A percentile compares a stretch with the other conserved stretches of the same genome.
phyloP scores from a whole-genome alignment of 2,113 vertebrate genomes.

The Heterotilapia buettikoferi region DNA sequence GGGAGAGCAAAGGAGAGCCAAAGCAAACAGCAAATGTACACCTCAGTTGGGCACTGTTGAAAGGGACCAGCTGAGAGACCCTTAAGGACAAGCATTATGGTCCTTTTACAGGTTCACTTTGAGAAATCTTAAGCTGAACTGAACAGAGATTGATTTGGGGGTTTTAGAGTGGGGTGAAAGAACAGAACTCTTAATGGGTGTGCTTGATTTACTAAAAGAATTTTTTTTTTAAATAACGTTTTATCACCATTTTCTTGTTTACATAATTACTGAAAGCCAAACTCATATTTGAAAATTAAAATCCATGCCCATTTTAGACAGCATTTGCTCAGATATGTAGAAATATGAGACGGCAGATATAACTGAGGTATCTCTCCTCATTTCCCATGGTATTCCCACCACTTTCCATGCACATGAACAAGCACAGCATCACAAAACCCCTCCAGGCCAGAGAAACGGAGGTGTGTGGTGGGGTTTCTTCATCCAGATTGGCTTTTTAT shows the following conservation, averaged over 20 bases:
- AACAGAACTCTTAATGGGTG: neutral
- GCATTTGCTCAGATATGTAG: neutral
- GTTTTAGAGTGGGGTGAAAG: neutral
- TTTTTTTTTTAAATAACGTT: rapidly evolving
- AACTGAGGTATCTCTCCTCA: neutral
- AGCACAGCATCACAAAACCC: neutral
- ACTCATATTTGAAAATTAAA: neutral
- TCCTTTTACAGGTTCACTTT: neutral
- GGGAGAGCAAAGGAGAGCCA: neutral
- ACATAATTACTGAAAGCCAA: neutral
- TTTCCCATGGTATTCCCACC: neutral
- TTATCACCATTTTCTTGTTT: neutral
- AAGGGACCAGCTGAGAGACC: neutral
- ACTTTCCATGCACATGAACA: neutral
- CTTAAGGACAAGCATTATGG: neutral
- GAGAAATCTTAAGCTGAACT: neutral
- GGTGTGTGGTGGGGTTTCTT: neutral
- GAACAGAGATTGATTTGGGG: neutral
- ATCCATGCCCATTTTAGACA: neutral
- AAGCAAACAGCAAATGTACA: neutral
- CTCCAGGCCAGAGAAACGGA: neutral
- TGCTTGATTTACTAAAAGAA: neutral
- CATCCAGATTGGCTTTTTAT: neutral
- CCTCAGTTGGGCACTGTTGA: neutral
- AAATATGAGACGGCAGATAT: neutral